Evolutionary conservation across 53 echinoderm and acorn worm genomes (phyloP).

Genomic region (Paracentrotus lividus): DNA sequence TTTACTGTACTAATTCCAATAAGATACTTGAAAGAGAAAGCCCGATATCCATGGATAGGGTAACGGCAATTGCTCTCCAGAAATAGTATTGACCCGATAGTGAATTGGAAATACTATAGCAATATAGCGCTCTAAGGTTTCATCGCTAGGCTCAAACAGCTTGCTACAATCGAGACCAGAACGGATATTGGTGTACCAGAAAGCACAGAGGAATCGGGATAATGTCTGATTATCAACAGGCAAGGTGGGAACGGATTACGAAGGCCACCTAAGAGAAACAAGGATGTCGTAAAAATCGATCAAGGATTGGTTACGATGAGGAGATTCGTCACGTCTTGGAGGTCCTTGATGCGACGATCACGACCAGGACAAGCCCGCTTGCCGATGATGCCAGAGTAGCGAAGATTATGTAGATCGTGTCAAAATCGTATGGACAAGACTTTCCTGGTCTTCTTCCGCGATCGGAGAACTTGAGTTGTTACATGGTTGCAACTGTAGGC

Average conservation of each 20-base stretch:
- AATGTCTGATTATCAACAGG: not conserved
- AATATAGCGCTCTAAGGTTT: slow-evolving; percentile 72
- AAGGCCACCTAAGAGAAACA: slow-evolving; percentile 48
- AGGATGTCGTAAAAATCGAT: slow-evolving; percentile 65
- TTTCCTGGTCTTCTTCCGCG: no score
- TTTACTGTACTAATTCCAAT: not conserved
- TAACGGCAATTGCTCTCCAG: not conserved
- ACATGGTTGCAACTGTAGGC: no score
- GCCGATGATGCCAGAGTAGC: slow-evolving; percentile 66
- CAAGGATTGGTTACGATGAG: slow-evolving; percentile 70
- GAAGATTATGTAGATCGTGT: slow-evolving; percentile 17
- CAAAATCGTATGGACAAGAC: no score
- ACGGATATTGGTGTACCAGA: slow-evolving; percentile 80
- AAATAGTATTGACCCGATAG: slow-evolving; percentile 48
- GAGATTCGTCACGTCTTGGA: slow-evolving; percentile 52
- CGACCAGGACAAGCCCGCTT: slow-evolving; percentile 77
- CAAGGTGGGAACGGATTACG: slow-evolving; percentile 37
- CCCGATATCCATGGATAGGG: not conserved
- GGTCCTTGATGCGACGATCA: slow-evolving; percentile 53
- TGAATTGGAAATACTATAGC: slow-evolving; percentile 69
- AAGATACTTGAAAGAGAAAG: not conserved
- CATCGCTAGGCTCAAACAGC: slow-evolving; percentile 48
- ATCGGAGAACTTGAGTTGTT: no score
- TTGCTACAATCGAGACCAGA: slow-evolving; percentile 69
- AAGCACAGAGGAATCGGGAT: slow-evolving; percentile 60